Conservation (phyloP, 2,797 vertebrate species). For the Acrossocheilus wenchowensis region DNA sequence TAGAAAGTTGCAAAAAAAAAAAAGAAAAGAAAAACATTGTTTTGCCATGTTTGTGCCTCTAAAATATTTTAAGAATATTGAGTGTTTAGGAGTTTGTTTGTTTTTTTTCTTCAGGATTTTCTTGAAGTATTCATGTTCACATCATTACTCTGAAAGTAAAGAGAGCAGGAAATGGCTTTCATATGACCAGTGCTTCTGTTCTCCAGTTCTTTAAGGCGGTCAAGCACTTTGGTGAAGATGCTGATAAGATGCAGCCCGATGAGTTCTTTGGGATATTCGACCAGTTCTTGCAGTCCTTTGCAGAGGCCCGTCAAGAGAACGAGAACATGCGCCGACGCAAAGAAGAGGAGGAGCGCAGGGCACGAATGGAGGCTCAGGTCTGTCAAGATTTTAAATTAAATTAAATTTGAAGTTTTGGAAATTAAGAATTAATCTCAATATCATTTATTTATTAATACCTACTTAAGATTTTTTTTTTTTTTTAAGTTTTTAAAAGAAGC, state of each 20-base stretch:
- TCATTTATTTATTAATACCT: background rate
- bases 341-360: constrained; percentile 94
- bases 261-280: constrained; percentile 99
- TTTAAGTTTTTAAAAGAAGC: background rate
- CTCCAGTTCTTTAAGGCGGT: constrained; percentile 89
- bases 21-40: no score
- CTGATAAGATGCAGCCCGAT: constrained; percentile 91
- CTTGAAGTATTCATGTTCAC: background rate
- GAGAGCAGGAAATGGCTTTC: background rate
- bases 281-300: constrained; percentile 94
- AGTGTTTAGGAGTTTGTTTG: background rate
- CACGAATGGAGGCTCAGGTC: constrained; percentile 96
- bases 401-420: background rate
- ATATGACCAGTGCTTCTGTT: constrained; percentile 24
- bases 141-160: background rate
- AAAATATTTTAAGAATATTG: background rate
- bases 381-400: background rate
- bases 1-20: background rate
- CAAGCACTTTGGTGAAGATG: constrained; percentile 95
- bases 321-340: constrained; percentile 95
- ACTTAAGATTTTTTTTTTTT: background rate
- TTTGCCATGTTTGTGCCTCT: background rate
- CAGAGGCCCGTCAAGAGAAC: constrained; percentile 95
- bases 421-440: background rate
- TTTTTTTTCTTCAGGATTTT: background rate